phyloP scores from a whole-genome alignment of 2,113 vertebrate species.

The Canis aureus region DNA sequence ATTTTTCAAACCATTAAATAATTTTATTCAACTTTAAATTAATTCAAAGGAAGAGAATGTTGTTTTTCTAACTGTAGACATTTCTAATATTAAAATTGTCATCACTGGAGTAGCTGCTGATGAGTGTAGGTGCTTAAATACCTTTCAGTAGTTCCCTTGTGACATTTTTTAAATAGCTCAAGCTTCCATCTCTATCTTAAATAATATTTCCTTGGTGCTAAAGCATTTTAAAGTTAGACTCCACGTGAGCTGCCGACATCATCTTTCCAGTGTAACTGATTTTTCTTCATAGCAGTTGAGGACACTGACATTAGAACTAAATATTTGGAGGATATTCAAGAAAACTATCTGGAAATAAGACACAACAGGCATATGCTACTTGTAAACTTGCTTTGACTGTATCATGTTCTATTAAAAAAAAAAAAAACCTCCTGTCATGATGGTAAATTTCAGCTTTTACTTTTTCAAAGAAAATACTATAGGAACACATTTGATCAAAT shows the following conservation, averaged over 20 bases:
- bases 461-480: neutral
- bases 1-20: neutral
- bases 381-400: neutral
- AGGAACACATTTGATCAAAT: conserved; percentile 4
- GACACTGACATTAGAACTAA: neutral
- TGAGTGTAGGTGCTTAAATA: too few species aligned
- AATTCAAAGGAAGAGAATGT: neutral
- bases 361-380: accelerated
- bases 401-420: neutral
- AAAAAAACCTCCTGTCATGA: neutral
- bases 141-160: neutral
- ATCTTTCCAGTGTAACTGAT: neutral
- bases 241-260: accelerated
- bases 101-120: neutral
- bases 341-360: neutral
- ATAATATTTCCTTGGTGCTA: neutral
- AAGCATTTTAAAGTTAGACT: neutral
- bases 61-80: neutral
- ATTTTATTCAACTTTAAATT: neutral
- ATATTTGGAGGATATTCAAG: neutral
- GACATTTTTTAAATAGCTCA: neutral
- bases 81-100: neutral
- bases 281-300: neutral
- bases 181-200: neutral
- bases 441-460: neutral